Evolutionary conservation across 2,888 invertebrate genomes (phyloP).

Genomic region (Drosophila borborema): DNA sequence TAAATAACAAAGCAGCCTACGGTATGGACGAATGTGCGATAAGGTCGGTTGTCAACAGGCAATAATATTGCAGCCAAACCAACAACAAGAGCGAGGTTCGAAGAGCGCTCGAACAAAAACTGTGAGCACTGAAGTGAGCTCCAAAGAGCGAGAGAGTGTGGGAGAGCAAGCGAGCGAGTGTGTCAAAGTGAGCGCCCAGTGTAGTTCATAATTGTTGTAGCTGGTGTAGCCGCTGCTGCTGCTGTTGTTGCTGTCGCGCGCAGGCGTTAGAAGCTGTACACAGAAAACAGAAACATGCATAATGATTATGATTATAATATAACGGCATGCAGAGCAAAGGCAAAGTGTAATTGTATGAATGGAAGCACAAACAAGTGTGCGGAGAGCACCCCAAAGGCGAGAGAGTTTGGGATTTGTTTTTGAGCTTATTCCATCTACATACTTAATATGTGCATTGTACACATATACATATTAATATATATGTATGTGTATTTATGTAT

Average conservation of each 20-base stretch:
- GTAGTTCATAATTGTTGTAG: conserved; percentile 36
- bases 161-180: conserved; percentile 1
- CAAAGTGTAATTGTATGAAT: conserved; percentile 59
- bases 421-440: conserved; percentile 42
- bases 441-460: neutral
- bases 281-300: conserved; percentile 59
- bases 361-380: conserved; percentile 32
- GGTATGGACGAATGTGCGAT: conserved; percentile 58
- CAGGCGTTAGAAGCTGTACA: conserved; percentile 63
- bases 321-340: conserved; percentile 73
- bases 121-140: conserved; percentile 29
- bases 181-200: conserved; percentile 31
- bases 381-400: conserved; percentile 29
- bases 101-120: conserved; percentile 29
- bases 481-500: conserved; percentile 9
- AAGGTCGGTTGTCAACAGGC: conserved; percentile 58
- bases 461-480: conserved; percentile 3
- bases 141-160: conserved; percentile 14
- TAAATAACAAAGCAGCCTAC: conserved; percentile 26
- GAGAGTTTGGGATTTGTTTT: conserved; percentile 48
- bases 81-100: conserved; percentile 25
- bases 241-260: conserved; percentile 17
- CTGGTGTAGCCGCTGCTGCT: conserved; percentile 16
- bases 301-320: conserved; percentile 66
- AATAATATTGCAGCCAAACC: conserved; percentile 22